phyloP scores from a whole-genome alignment of 1,140 invertebrate genomes.

The Tetranychus cinnabarinus region DNA sequence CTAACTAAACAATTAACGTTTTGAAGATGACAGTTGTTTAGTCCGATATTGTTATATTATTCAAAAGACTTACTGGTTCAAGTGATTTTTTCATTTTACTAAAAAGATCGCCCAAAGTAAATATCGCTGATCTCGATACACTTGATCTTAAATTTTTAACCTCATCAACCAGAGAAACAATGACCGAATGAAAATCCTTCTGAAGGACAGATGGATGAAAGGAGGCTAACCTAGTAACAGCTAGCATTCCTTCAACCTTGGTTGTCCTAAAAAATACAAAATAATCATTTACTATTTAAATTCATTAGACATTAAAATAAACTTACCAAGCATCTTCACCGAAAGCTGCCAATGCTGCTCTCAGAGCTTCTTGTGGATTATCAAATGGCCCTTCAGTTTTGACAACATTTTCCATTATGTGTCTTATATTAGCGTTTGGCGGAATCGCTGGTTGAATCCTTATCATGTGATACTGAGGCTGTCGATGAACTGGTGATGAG shows the following conservation, averaged over 20 bases:
- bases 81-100: slow-evolving; percentile 35
- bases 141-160: slow-evolving; percentile 60
- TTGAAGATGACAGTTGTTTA: too few species aligned
- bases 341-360: slow-evolving; percentile 36
- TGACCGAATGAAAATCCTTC: slow-evolving; percentile 33
- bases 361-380: slow-evolving; percentile 35
- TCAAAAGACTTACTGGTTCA: slow-evolving; percentile 36
- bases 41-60: too few species aligned
- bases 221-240: slow-evolving; percentile 40
- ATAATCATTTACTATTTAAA: neutral
- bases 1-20: too few species aligned
- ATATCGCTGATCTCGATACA: slow-evolving; percentile 59
- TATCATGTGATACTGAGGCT: neutral
- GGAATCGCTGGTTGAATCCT: slow-evolving; percentile 8
- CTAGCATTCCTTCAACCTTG: slow-evolving; percentile 48
- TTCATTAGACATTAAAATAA: neutral
- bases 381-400: slow-evolving; percentile 22
- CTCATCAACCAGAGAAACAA: slow-evolving; percentile 43
- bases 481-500: neutral
- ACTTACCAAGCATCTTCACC: slow-evolving; percentile 46
- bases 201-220: slow-evolving; percentile 39
- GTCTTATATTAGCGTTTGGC: slow-evolving; percentile 9
- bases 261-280: slow-evolving; percentile 35
- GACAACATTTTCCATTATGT: slow-evolving; percentile 10
- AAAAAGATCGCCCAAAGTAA: slow-evolving; percentile 50